Percentiles rank a stretch among this genome's conserved stretches.
Conservation (phyloP, 2,113 vertebrate species). For the Canis aureus region DNA sequence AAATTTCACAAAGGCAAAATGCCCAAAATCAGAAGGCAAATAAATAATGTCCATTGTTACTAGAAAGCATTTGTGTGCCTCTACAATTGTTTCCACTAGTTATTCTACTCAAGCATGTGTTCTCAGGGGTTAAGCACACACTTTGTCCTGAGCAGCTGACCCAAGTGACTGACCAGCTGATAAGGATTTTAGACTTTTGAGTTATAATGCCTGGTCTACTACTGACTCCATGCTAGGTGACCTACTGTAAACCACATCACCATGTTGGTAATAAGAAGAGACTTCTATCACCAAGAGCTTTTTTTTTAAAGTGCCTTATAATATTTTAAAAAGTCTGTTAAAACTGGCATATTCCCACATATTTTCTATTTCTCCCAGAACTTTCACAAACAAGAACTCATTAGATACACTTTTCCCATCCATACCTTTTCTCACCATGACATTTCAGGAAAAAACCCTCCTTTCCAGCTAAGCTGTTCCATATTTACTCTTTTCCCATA, state of each 20-base stretch:
- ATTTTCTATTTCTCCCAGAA: conserved; percentile 41
- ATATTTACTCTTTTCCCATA: conserved; percentile 54
- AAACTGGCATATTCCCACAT: conserved; percentile 37
- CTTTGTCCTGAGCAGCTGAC: background rate
- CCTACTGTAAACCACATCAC: background rate
- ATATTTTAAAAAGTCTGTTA: conserved; percentile 65
- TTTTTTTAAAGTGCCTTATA: conserved; percentile 42
- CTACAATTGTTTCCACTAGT: conserved; percentile 13
- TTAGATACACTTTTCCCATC: conserved; percentile 43
- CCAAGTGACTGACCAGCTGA: background rate
- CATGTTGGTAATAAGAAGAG: background rate
- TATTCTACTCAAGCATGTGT: background rate
- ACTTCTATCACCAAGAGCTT: conserved; percentile 18
- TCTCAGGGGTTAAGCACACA: conserved; percentile 41
- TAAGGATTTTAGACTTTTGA: background rate
- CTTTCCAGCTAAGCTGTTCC: conserved; percentile 36
- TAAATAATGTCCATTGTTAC: conserved; percentile 11
- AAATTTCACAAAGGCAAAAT: conserved; percentile 64
- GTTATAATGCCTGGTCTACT: background rate
- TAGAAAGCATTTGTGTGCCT: conserved; percentile 14
- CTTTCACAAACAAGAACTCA: conserved; percentile 64
- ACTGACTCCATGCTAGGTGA: conserved; percentile 31
- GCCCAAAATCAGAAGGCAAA: conserved; percentile 56
- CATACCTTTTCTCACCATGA: background rate
- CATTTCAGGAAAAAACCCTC: background rate